Evolutionary conservation across 1,140 invertebrate genomes (phyloP).

Genomic region (Elysia chlorotica): DNA sequence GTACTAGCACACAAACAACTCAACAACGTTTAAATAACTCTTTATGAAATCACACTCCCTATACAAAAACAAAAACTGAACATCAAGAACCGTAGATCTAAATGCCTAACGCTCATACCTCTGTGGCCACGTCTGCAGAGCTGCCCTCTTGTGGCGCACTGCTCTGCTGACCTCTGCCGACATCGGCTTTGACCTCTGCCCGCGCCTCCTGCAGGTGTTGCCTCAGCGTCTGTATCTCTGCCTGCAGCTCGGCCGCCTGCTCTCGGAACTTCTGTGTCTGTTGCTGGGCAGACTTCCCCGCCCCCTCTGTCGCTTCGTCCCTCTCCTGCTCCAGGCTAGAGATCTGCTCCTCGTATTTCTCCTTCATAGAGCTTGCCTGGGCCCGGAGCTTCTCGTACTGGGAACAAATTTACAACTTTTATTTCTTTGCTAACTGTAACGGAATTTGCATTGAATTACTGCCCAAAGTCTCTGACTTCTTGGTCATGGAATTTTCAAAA

Average conservation of each 20-base stretch:
- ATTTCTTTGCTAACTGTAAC: too few species aligned
- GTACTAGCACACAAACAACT: too few species aligned
- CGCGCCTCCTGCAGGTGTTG: slow-evolving; percentile 22
- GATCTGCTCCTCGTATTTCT: slow-evolving; percentile 54
- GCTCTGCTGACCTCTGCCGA: slow-evolving; percentile 5
- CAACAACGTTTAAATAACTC: too few species aligned
- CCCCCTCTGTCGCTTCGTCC: slow-evolving; percentile 31
- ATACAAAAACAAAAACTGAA: too few species aligned
- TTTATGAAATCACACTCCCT: too few species aligned
- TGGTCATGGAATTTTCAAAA: too few species aligned
- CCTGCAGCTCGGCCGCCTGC: too few species aligned
- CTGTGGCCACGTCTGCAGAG: slow-evolving; percentile 30
- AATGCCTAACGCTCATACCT: too few species aligned
- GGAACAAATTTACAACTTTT: too few species aligned
- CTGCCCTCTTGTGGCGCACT: not conserved
- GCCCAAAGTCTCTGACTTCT: too few species aligned
- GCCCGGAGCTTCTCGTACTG: slow-evolving; percentile 53
- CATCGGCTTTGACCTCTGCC: slow-evolving; percentile 19
- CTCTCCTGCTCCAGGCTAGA: slow-evolving; percentile 48
- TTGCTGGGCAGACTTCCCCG: slow-evolving; percentile 25
- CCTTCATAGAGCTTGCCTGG: slow-evolving; percentile 55
- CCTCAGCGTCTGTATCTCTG: slow-evolving; percentile 17
- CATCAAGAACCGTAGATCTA: too few species aligned
- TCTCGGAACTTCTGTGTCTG: slow-evolving; percentile 22
- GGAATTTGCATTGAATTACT: too few species aligned